phyloP scores from a whole-genome alignment of 2,113 vertebrate species.

The Tachysurus fulvidraco region DNA sequence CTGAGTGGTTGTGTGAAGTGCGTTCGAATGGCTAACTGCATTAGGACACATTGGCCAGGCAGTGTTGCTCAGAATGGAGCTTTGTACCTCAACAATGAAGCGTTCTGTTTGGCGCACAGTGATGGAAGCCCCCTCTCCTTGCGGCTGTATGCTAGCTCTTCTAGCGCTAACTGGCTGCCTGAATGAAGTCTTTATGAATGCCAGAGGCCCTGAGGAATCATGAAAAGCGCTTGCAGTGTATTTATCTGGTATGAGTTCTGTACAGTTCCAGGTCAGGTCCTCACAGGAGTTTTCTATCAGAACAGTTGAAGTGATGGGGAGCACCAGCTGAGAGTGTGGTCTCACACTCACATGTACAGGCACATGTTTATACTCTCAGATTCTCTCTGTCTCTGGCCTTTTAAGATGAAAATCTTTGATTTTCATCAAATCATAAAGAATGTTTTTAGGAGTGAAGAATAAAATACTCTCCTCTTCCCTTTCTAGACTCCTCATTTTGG shows the following conservation, averaged over 20 bases:
- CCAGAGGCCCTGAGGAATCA: background rate
- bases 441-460: background rate
- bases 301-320: background rate
- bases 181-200: conserved; percentile 49
- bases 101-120: conserved; percentile 37
- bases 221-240: conserved; percentile 29
- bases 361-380: background rate
- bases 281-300: background rate
- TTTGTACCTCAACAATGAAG: conserved; percentile 53
- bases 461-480: background rate
- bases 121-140: conserved; percentile 50
- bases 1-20: conserved; percentile 48
- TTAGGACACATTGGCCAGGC: conserved; percentile 52
- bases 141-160: conserved; percentile 35
- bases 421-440: conserved; percentile 22
- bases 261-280: conserved; percentile 18
- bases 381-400: conserved; percentile 5
- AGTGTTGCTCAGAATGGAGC: conserved; percentile 53
- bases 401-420: background rate
- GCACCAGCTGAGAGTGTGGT: background rate
- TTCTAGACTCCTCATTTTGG: background rate
- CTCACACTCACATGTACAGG: background rate
- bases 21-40: conserved; percentile 56
- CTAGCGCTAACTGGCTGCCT: background rate
- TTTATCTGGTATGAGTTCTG: background rate